A percentile compares a stretch with the other conserved stretches of the same genome.
Evolutionary conservation across 2,888 invertebrate species (phyloP).

Genomic region (Biston stratarius): DNA sequence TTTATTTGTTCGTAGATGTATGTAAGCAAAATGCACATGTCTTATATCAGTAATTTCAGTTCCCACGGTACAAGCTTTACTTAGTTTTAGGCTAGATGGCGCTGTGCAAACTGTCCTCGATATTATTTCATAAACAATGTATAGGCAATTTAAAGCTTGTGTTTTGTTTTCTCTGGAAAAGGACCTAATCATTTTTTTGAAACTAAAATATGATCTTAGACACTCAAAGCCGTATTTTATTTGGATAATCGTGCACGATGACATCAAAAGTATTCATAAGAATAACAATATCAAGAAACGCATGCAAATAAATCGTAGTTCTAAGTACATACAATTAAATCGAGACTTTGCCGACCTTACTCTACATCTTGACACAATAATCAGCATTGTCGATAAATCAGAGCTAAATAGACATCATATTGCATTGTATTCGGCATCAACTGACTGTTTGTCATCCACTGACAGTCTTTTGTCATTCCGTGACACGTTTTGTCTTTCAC

Average conservation of each 20-base stretch:
- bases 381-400: conserved; percentile 24
- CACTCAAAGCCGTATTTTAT: background rate
- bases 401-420: conserved; percentile 16
- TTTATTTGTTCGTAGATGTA: background rate
- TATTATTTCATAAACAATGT: no score
- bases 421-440: conserved; percentile 6
- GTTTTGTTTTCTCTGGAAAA: no score
- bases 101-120: no score
- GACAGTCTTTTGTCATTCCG: conserved; percentile 8
- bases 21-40: background rate
- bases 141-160: no score
- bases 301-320: background rate
- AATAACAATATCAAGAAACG: background rate
- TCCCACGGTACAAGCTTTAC: no score
- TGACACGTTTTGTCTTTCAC: conserved; percentile 13
- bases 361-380: conserved; percentile 30
- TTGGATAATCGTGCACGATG: background rate
- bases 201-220: no score
- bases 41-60: no score
- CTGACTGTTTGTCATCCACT: conserved; percentile 15
- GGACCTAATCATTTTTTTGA: no score
- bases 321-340: conserved; percentile 2
- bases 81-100: no score
- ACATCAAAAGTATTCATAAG: background rate
- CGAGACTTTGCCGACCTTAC: conserved; percentile 29